Evolutionary conservation across 2,888 invertebrate species (phyloP).

Genomic region (Oasisia sp.): DNA sequence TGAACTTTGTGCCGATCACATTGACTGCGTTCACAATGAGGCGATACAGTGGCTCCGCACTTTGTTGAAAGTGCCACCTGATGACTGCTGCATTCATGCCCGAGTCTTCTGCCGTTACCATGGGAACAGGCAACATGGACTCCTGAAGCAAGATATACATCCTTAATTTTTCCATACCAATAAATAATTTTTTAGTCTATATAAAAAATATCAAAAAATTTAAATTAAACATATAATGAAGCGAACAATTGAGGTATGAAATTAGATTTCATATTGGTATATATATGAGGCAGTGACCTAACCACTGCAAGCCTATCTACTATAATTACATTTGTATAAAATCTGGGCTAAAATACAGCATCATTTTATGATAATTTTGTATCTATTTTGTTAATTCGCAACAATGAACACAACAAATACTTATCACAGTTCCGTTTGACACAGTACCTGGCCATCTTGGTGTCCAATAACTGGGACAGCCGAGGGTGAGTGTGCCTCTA

Average conservation of each 20-base stretch:
- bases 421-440: neutral
- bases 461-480: conserved; percentile 33
- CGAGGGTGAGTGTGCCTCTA: neutral
- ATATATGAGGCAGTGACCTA: too few species aligned
- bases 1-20: conserved; percentile 59
- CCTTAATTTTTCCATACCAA: neutral
- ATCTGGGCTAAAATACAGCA: neutral
- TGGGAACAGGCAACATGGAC: conserved; percentile 58
- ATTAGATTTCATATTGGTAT: too few species aligned
- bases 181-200: neutral
- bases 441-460: conserved; percentile 13
- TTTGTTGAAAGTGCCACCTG: conserved; percentile 53
- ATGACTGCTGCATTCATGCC: conserved; percentile 53
- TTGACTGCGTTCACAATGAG: conserved; percentile 59
- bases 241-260: too few species aligned
- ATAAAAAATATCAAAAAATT: too few species aligned
- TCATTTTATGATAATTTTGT: neutral
- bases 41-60: conserved; percentile 53
- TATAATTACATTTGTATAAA: neutral
- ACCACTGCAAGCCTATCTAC: neutral
- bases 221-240: too few species aligned
- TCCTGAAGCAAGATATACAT: conserved; percentile 14
- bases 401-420: neutral
- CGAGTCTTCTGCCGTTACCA: conserved; percentile 55
- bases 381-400: neutral